Evolutionary conservation across 35 echinoderm and acorn worm species (phyloP).

Genomic region (Eucidaris tribuloides): DNA sequence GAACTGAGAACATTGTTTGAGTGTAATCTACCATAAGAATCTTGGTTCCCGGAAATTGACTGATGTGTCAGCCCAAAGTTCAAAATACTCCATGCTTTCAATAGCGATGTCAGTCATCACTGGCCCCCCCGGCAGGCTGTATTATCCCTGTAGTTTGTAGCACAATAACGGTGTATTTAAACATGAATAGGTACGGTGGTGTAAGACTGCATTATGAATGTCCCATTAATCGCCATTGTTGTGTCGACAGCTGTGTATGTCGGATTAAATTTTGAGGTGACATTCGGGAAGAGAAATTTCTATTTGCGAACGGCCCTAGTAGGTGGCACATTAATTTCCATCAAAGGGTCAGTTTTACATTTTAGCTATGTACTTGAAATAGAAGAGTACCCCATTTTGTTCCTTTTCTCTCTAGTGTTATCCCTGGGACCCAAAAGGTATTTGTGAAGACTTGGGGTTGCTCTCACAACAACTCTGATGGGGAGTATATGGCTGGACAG

Average conservation of each 20-base stretch:
- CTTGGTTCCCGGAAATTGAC: no score
- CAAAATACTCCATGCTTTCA: no score
- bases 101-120: no score
- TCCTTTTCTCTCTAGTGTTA: slow-evolving; percentile 53
- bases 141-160: no score
- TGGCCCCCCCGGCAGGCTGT: no score
- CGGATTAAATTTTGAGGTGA: neutral
- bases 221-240: neutral
- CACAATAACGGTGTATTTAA: no score
- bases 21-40: no score
- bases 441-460: slow-evolving; percentile 99
- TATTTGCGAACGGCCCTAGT: neutral
- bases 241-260: neutral
- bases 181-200: no score
- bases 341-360: neutral
- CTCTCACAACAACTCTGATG: slow-evolving; percentile 97
- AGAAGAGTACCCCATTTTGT: neutral
- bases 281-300: neutral
- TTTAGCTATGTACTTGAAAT: neutral
- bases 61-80: no score
- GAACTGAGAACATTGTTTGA: no score
- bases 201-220: no score
- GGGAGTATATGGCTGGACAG: slow-evolving; percentile 98
- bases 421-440: slow-evolving; percentile 94
- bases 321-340: neutral